Evolutionary conservation across 2,888 invertebrate species (phyloP).

Genomic region (Alentia gelatinosa): DNA sequence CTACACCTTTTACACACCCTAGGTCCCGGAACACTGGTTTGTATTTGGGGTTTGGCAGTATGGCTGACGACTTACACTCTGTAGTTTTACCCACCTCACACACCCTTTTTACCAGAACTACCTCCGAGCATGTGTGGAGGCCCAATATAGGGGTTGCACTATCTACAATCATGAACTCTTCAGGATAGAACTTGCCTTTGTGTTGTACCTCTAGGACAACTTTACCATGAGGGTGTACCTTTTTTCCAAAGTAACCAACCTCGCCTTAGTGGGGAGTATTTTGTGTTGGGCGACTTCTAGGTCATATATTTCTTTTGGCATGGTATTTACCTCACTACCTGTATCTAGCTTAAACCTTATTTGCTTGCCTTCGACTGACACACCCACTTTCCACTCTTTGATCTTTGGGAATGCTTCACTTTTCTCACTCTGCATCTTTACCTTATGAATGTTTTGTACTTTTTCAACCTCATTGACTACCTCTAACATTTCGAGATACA

Average conservation of each 20-base stretch:
- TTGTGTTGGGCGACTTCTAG: not conserved
- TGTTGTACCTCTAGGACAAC: not conserved
- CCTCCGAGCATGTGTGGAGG: not conserved
- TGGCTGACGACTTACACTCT: not conserved
- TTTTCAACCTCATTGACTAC: not conserved
- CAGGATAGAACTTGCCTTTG: not conserved
- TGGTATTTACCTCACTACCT: conserved; percentile 43
- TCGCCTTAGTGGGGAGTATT: not conserved
- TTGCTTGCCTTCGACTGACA: not conserved
- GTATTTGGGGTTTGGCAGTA: not conserved
- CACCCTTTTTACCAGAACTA: not conserved
- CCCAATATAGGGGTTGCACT: not conserved
- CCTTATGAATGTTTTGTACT: not conserved
- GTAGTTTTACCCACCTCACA: not conserved
- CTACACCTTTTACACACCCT: conserved; percentile 63
- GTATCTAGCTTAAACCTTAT: conserved; percentile 45
- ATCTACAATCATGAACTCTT: not conserved
- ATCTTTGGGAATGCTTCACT: not conserved
- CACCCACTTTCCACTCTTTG: not conserved
- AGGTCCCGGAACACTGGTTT: conserved; percentile 59
- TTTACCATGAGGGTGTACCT: not conserved
- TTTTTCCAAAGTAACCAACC: conserved; percentile 25
- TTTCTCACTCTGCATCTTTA: not conserved
- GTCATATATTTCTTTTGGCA: not conserved
- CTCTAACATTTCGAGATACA: not conserved